Evolutionary conservation across 2,888 invertebrate species (phyloP), one percentile per base, ranked within the genome.

Genomic region (Punctoribates punctum): DNA sequence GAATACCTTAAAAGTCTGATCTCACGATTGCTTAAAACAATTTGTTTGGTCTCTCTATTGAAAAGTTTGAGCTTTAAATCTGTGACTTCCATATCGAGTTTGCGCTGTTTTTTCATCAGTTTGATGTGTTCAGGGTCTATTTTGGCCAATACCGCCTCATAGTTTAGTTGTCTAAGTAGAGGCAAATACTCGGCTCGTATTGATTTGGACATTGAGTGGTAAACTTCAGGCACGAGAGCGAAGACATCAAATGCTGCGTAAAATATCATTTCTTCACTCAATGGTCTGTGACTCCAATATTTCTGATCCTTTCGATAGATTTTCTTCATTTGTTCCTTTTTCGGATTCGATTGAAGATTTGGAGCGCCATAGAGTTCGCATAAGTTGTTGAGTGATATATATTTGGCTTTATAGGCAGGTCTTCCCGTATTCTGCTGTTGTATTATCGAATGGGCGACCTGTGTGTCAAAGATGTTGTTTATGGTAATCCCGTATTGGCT

Each of bases 371-470:
- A 94, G 79, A 90, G 87, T 84, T 94, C 92, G 84, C 96, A 96
- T 75, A 97, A 86, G 75, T 94, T 92, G 86, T 94, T 94, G 77
- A 96, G 86, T 81, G 94, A 93, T 72, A 95, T 90, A 83, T 93
- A 93, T 85, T 96, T 95, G 74, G 94, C 93, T 86, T 96, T 96
- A 83, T 95, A 93, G 73, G 96, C 93, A 48, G 96, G 94, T 81
- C 93, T 91, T 78, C 90, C 90, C 78, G 91, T 92, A 81, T 93
- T 92, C 85, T 95, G 95, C 82, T 90, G 90, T 82, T 95, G 93
- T 73, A 96, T 85, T 15, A 96, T 91, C 75, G 95, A 92, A 84
- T 96, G 94, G 60, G 95, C 96, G 83, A 88, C 89, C 86, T 93
- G 95, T 48, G 95, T 95, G 83, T 96, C 95, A 84, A 96, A 95